A percentile compares a stretch with the other conserved stretches of the same genome.
phyloP scores from a whole-genome alignment of 1,140 invertebrate species.

The Pogonomyrmex barbatus region DNA sequence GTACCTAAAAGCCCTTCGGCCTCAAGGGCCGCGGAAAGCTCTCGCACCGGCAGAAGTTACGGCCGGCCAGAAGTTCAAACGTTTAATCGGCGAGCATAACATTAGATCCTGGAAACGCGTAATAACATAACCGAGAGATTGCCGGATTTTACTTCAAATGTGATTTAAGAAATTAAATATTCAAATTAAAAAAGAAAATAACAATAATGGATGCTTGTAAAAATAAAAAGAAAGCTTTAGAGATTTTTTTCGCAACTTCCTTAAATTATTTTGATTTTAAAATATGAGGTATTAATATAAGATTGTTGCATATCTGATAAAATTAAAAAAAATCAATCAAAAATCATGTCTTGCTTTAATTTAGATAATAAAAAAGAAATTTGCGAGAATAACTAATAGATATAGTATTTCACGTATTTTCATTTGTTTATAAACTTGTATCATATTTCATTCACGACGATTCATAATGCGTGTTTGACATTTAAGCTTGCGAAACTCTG shows the following conservation, averaged over 20 bases:
- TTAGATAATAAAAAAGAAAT: neutral
- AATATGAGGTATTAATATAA: neutral
- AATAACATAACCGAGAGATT: conserved; percentile 16
- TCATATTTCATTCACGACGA: neutral
- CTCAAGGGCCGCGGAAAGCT: conserved; percentile 73
- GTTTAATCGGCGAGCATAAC: conserved; percentile 43
- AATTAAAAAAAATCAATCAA: neutral
- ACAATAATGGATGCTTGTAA: neutral
- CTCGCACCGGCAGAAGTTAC: conserved; percentile 12
- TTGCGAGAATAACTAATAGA: neutral
- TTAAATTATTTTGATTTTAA: neutral
- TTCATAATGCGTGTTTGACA: neutral
- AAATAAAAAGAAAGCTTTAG: neutral
- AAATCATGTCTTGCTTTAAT: neutral
- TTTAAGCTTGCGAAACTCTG: neutral
- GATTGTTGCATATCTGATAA: neutral
- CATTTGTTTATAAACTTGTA: neutral
- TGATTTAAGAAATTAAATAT: neutral
- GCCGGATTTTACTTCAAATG: neutral
- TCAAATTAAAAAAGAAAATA: neutral
- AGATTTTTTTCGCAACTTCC: neutral
- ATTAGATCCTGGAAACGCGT: conserved; percentile 37
- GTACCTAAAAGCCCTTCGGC: conserved; percentile 82
- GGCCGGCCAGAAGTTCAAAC: neutral
- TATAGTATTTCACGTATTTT: neutral